These are phyloP conservation scores for Enteromius anoplus DNA, from an alignment of 2,797 vertebrate species.

Conservation along the genomic window DNA sequence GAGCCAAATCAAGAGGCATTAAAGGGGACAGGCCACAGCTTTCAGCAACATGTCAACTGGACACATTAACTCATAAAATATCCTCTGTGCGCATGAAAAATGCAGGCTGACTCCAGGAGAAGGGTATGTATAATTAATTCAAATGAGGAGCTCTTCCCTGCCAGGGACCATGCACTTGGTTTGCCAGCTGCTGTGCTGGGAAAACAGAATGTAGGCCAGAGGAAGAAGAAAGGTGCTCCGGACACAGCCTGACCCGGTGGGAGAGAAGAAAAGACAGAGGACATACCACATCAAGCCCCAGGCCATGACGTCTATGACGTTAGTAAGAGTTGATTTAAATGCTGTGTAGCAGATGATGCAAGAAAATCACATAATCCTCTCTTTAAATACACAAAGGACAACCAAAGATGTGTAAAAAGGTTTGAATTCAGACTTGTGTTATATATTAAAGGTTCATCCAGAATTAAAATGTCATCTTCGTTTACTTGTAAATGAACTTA, in stretches of 20 bases:
- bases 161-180: constrained; percentile 63
- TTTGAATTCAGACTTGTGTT: not conserved
- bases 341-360: constrained; percentile 8
- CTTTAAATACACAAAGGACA: not conserved
- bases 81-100: constrained; percentile 77
- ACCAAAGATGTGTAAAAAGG: not conserved
- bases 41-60: constrained; percentile 79
- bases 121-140: constrained; percentile 84
- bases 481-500: not conserved
- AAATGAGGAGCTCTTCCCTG: constrained; percentile 79
- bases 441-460: not conserved
- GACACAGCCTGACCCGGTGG: constrained; percentile 66
- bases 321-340: constrained; percentile 21
- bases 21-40: constrained; percentile 76
- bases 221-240: constrained; percentile 60
- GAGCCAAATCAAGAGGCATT: constrained; percentile 55
- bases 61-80: constrained; percentile 83
- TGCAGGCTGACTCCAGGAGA: constrained; percentile 76
- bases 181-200: constrained; percentile 59
- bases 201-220: constrained; percentile 57
- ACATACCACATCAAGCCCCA: constrained; percentile 4
- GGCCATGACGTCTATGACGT: not conserved
- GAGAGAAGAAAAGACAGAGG: constrained; percentile 35
- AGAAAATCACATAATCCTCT: not conserved
- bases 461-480: not conserved